Percentiles rank a stretch among this genome's conserved stretches.
phyloP scores from a whole-genome alignment of 2,797 vertebrate species.

The Ctenopoma multispine region DNA sequence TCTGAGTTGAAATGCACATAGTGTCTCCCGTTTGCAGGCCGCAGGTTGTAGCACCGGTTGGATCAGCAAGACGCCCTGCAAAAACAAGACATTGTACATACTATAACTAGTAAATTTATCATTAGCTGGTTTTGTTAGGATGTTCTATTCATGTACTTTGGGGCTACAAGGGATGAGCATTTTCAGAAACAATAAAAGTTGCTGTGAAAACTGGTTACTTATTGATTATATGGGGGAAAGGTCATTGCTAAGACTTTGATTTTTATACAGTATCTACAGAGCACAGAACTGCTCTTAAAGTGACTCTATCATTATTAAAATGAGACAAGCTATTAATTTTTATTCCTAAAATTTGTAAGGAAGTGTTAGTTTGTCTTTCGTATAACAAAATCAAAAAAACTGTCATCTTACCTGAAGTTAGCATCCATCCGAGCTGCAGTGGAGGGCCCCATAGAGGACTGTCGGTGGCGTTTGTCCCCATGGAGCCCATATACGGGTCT shows the following conservation, averaged over 20 bases:
- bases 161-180: background rate
- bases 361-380: background rate
- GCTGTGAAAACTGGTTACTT: background rate
- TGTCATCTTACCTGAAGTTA: slow-evolving; percentile 82
- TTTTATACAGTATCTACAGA: background rate
- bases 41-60: slow-evolving; percentile 75
- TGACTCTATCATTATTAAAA: background rate
- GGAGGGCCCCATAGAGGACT: slow-evolving; percentile 90
- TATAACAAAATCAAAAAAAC: background rate
- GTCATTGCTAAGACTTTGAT: background rate
- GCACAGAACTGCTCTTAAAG: too few species aligned
- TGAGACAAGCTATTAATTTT: background rate
- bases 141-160: background rate
- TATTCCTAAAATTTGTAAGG: background rate
- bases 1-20: slow-evolving; percentile 85
- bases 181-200: background rate
- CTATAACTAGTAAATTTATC: background rate
- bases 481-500: slow-evolving; percentile 79
- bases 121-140: background rate
- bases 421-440: slow-evolving; percentile 90
- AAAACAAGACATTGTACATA: slow-evolving; percentile 17
- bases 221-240: background rate
- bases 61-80: slow-evolving; percentile 88
- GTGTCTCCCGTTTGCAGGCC: slow-evolving; percentile 76
- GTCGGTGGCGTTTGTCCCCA: slow-evolving; percentile 76